A percentile compares a stretch with the other conserved stretches of the same genome.
Evolutionary conservation across 1,140 invertebrate species (phyloP).

Genomic region (Lepidurus couesii): DNA sequence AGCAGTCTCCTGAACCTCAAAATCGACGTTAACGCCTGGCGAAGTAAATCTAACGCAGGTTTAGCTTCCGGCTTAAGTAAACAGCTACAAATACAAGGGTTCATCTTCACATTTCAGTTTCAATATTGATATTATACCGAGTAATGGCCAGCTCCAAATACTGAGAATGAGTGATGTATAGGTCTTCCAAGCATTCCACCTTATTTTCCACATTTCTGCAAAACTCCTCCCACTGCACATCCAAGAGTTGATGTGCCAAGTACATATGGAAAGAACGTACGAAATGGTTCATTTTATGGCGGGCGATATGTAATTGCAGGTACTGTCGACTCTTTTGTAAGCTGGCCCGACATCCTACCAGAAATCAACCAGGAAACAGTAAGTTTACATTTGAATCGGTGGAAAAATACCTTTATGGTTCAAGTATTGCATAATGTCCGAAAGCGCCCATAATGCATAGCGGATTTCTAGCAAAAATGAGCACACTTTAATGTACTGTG

Average conservation of each 20-base stretch:
- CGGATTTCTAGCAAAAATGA: constrained; percentile 6
- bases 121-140: not conserved
- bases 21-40: not conserved
- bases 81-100: not conserved
- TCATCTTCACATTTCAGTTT: not conserved
- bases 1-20: not conserved
- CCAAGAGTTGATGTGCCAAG: not conserved
- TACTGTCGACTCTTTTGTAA: not conserved
- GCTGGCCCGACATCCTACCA: not conserved
- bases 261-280: constrained; percentile 2
- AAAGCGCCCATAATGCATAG: not conserved
- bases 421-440: not conserved
- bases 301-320: not conserved
- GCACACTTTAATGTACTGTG: not conserved
- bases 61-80: not conserved
- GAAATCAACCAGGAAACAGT: not conserved
- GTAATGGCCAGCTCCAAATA: not conserved
- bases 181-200: not conserved
- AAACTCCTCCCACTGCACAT: not conserved
- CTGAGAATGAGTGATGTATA: not conserved
- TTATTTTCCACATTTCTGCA: not conserved
- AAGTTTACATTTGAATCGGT: not conserved
- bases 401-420: not conserved
- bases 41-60: not conserved
- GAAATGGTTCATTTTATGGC: not conserved